phyloP scores from a whole-genome alignment of 37 sponge, comb jelly and placozoan genomes.

The Diacarnus erythraeanus region DNA sequence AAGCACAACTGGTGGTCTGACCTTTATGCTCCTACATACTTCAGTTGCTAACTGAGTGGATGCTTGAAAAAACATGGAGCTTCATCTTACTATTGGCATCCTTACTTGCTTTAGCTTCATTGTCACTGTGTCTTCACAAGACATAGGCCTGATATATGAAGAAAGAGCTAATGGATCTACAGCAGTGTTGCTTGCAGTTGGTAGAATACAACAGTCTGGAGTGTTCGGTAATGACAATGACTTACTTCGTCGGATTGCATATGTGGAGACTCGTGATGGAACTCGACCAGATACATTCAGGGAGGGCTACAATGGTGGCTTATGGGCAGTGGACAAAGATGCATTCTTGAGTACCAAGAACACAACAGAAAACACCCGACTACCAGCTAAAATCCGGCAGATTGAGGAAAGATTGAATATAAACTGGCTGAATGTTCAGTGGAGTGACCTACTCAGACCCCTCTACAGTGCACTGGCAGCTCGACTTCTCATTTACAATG shows the following conservation, averaged over 20 bases:
- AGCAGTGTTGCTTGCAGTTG: constrained; percentile 8
- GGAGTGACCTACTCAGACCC: constrained; percentile 49
- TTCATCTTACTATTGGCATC: too few relatives aligned
- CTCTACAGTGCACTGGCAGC: constrained; percentile 53
- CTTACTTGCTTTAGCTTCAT: too few relatives aligned
- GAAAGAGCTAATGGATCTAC: constrained; percentile 2
- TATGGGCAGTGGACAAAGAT: constrained; percentile 47
- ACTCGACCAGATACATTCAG: constrained; percentile 29
- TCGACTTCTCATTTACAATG: constrained; percentile 23
- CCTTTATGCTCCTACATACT: too few relatives aligned
- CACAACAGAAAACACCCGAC: neutral
- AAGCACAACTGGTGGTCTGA: too few relatives aligned
- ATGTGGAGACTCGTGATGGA: constrained; percentile 48
- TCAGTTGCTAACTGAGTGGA: too few relatives aligned
- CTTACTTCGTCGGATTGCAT: constrained; percentile 22
- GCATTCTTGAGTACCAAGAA: constrained; percentile 23
- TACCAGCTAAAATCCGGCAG: neutral
- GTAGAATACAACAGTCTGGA: neutral
- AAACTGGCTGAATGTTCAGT: constrained; percentile 16
- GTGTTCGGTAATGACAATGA: constrained; percentile 21
- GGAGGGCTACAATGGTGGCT: constrained; percentile 40
- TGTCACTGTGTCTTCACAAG: neutral
- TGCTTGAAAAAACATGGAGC: too few relatives aligned
- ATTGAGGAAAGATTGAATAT: constrained; percentile 30
- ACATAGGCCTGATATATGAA: neutral